Evolutionary conservation across 1,140 invertebrate genomes (phyloP).

Genomic region (Drosophila carrolli): DNA sequence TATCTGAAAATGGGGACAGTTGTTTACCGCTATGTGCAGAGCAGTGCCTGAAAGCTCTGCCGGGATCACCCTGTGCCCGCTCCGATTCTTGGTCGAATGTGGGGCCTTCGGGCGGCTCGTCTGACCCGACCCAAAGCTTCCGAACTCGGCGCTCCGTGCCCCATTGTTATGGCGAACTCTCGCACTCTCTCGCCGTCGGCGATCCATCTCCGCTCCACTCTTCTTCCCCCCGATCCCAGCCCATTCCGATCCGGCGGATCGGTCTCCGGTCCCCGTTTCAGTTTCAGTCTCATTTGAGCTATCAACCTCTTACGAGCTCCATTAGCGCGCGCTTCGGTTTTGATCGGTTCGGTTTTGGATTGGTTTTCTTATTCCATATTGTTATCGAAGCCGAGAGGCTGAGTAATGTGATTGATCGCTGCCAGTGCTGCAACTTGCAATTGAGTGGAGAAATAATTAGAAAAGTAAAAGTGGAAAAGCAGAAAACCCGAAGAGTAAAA

Average conservation of each 20-base stretch:
- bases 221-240: slow-evolving; percentile 1
- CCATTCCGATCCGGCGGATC: slow-evolving; percentile 2
- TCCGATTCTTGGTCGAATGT: slow-evolving; percentile 7
- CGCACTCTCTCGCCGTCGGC: slow-evolving; percentile 24
- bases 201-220: slow-evolving; percentile 6
- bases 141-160: slow-evolving; percentile 28
- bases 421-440: slow-evolving; percentile 50
- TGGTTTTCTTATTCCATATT: slow-evolving; percentile 8
- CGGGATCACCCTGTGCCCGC: slow-evolving; percentile 22
- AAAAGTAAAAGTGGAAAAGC: slow-evolving; percentile 68
- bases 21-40: slow-evolving; percentile 17
- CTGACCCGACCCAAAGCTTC: slow-evolving; percentile 66
- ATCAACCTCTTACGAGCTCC: slow-evolving; percentile 44
- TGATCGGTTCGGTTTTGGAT: slow-evolving; percentile 43
- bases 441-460: slow-evolving; percentile 41
- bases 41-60: slow-evolving; percentile 24
- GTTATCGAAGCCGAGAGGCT: slow-evolving; percentile 66
- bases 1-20: slow-evolving; percentile 35
- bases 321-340: slow-evolving; percentile 40
- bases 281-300: slow-evolving; percentile 37
- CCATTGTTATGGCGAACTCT: slow-evolving; percentile 34
- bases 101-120: slow-evolving; percentile 46
- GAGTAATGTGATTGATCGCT: slow-evolving; percentile 69
- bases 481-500: slow-evolving; percentile 9
- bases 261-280: slow-evolving; percentile 20